Evolutionary conservation across 2,113 vertebrate species (phyloP), one percentile per base, ranked within the genome.

Genomic region (Phrynosoma platyrhinos): DNA sequence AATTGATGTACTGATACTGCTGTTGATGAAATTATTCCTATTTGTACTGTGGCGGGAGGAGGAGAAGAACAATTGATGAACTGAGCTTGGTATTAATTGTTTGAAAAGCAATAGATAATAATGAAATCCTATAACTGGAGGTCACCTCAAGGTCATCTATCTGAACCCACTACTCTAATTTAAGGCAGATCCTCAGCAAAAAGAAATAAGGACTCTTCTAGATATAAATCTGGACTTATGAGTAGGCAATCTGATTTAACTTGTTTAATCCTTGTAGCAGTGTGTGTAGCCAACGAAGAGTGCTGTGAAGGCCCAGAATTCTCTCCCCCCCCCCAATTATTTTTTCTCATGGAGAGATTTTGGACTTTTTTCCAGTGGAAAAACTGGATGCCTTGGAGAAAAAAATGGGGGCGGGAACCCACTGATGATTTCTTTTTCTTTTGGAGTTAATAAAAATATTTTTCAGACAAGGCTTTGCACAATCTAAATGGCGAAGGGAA

Each of bases 11-110:
- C 82, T 88, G 74, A 83, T 83, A 78, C 72, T 66, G 36, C 30
- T 64, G 87, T 88, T 88, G 81, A 83, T 78, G 81, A 88, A 88
- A 88, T 83, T 58, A 88, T 62, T 78, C 72, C 78, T 83, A 74
- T 88, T 88, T 88, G 81, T 83, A 55, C 81, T 69, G 47, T 76
- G 82, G 30, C 36, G 62, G 21, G 23, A 30, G 53, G 40, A 23
- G 42, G 40, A n/a, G 55, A 36, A 23, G 16, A 88, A 42, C 42
- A 88, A 88, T 55, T 78, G 87, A 88, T 83, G 27, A 75, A 62
- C 36, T 74, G 36, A 88, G 64, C 13, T 12, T 83, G 42, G n/a
- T 88, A 88, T 83, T 83, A 78, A 78, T 66, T 83, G 87, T 78
- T 83, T 83, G 72, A 88, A 88, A 88, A 69, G 42, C 81, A 68